Evolutionary conservation across 2,797 vertebrate genomes (phyloP).

Genomic region (Silurus lanzhouensis): DNA sequence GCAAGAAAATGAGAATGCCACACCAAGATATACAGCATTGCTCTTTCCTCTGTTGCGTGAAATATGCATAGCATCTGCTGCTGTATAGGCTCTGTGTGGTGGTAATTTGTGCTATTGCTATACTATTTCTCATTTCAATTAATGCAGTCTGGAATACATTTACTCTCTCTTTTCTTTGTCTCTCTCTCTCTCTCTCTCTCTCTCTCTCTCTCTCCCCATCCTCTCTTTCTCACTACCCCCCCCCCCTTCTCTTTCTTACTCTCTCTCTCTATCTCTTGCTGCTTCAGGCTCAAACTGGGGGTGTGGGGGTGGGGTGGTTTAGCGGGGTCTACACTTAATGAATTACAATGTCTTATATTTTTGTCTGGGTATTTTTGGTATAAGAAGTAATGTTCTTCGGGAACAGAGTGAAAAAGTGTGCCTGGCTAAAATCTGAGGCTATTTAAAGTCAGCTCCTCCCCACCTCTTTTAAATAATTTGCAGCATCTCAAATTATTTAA

Average conservation of each 20-base stretch:
- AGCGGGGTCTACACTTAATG: slow-evolving; percentile 61
- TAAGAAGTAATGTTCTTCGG: slow-evolving; percentile 65
- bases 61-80: slow-evolving; percentile 33
- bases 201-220: slow-evolving; percentile 50
- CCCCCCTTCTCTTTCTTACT: slow-evolving; percentile 53
- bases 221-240: slow-evolving; percentile 40
- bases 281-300: slow-evolving; percentile 46
- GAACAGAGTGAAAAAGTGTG: slow-evolving; percentile 34
- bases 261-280: slow-evolving; percentile 49
- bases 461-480: slow-evolving; percentile 65
- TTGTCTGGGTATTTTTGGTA: slow-evolving; percentile 68
- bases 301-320: slow-evolving; percentile 32
- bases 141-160: slow-evolving; percentile 57
- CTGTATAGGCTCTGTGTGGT: slow-evolving; percentile 36
- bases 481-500: slow-evolving; percentile 73
- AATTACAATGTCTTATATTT: slow-evolving; percentile 58
- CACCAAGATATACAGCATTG: slow-evolving; percentile 29
- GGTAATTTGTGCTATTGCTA: slow-evolving; percentile 40
- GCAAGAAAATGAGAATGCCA: slow-evolving; percentile 28
- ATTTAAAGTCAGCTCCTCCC: slow-evolving; percentile 73
- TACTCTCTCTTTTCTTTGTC: slow-evolving; percentile 44
- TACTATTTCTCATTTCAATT: slow-evolving; percentile 53
- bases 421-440: slow-evolving; percentile 61
- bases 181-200: slow-evolving; percentile 55
- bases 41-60: slow-evolving; percentile 17